phyloP scores from a whole-genome alignment of 2,113 vertebrate genomes.

The Campylomormyrus tamandua region DNA sequence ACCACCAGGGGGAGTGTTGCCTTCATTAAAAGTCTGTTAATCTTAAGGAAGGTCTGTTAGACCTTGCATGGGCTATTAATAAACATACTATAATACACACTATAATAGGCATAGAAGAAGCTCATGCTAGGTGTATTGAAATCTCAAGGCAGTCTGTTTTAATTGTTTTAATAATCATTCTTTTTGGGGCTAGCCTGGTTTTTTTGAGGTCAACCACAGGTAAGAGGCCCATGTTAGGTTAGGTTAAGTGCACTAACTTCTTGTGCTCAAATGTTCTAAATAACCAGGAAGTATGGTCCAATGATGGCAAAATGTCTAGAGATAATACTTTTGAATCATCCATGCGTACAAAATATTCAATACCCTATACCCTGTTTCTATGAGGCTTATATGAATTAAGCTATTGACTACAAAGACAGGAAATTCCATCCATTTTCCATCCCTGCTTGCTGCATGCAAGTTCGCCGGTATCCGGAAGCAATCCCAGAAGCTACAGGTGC shows the following conservation, averaged over 20 bases:
- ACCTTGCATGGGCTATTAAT: not conserved
- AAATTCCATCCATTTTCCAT: not conserved
- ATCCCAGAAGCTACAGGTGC: not conserved
- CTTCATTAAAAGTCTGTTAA: not conserved
- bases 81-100: not conserved
- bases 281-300: not conserved
- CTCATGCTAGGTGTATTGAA: not conserved
- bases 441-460: not conserved
- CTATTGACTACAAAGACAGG: not conserved
- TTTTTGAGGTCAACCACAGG: not conserved
- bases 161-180: not conserved
- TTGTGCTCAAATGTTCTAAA: not conserved
- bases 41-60: not conserved
- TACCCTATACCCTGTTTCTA: not conserved
- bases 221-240: not conserved
- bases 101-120: not conserved
- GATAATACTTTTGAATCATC: not conserved
- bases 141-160: not conserved
- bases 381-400: not conserved
- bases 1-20: constrained; percentile 10
- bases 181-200: not conserved
- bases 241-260: not conserved
- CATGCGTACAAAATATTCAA: not conserved
- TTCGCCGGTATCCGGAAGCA: not conserved
- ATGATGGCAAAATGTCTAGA: not conserved